Evolutionary conservation across 2,888 invertebrate genomes (phyloP).

Genomic region (Machimus rusticus): DNA sequence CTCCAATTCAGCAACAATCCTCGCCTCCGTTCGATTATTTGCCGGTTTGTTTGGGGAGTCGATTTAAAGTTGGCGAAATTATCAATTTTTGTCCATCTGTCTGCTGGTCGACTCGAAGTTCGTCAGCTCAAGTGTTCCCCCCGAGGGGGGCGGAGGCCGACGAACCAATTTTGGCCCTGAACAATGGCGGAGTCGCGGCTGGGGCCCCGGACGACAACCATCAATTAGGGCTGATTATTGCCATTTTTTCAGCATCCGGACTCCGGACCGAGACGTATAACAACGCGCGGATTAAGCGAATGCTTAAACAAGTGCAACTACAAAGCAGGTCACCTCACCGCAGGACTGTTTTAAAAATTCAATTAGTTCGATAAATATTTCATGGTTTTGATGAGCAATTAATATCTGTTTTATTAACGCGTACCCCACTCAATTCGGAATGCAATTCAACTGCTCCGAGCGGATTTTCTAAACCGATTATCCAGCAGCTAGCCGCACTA

Average conservation of each 20-base stretch:
- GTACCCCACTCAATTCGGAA: background rate
- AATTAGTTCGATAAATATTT: background rate
- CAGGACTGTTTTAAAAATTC: background rate
- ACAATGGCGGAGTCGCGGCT: background rate
- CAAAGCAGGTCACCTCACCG: background rate
- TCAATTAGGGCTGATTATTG: constrained; percentile 19
- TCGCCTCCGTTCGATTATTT: background rate
- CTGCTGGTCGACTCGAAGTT: background rate
- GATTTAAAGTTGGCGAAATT: constrained; percentile 26
- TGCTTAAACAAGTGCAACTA: background rate
- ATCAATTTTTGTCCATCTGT: constrained; percentile 18
- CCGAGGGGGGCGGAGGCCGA: background rate
- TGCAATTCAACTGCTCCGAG: background rate
- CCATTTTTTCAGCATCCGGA: background rate
- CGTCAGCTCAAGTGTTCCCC: constrained; percentile 6
- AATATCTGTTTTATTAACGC: background rate
- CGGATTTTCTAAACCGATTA: background rate
- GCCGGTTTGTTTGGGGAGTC: background rate
- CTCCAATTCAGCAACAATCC: background rate
- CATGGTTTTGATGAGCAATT: background rate
- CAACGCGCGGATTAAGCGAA: background rate
- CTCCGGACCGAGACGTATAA: background rate
- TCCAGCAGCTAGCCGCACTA: background rate
- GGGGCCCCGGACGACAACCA: background rate
- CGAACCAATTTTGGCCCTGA: background rate